These are phyloP conservation scores for Drosophila willistoni DNA, from an alignment of 1,140 invertebrate genomes.

Conservation along the genomic window DNA sequence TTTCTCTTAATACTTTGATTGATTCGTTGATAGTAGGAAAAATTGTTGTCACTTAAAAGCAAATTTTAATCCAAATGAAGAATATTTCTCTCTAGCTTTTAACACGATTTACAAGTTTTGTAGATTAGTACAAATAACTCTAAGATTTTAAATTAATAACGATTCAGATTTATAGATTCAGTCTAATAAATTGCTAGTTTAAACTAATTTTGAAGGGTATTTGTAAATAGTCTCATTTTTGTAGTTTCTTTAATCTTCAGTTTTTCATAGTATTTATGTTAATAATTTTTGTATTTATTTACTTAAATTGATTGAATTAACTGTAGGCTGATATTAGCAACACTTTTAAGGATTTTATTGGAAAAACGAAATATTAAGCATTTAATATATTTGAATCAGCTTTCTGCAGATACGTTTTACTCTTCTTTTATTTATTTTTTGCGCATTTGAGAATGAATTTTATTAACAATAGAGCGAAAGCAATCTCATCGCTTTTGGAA, in stretches of 20 bases:
- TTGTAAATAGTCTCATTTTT: neutral
- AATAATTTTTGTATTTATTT: neutral
- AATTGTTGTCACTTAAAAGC: too few relatives aligned
- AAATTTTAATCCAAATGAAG: too few relatives aligned
- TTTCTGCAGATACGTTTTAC: neutral
- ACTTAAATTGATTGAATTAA: neutral
- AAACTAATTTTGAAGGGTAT: neutral
- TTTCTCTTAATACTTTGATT: too few relatives aligned
- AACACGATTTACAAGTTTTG: too few relatives aligned
- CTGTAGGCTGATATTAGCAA: neutral
- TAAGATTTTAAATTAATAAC: too few relatives aligned
- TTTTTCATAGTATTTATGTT: neutral
- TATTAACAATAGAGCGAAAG: constrained; percentile 13
- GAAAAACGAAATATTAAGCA: constrained; percentile 1
- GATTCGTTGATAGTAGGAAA: too few relatives aligned
- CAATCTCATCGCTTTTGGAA: constrained; percentile 11
- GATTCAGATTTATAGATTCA: too few relatives aligned
- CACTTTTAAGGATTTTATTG: neutral
- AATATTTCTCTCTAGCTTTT: too few relatives aligned
- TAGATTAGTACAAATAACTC: too few relatives aligned
- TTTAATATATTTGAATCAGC: constrained; percentile 5
- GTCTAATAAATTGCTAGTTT: too few relatives aligned
- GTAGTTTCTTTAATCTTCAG: too few relatives aligned
- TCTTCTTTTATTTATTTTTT: neutral
- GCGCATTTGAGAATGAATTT: constrained; percentile 17